Conservation (phyloP, 2,113 vertebrate species). For the Ramphastos sulfuratus region DNA sequence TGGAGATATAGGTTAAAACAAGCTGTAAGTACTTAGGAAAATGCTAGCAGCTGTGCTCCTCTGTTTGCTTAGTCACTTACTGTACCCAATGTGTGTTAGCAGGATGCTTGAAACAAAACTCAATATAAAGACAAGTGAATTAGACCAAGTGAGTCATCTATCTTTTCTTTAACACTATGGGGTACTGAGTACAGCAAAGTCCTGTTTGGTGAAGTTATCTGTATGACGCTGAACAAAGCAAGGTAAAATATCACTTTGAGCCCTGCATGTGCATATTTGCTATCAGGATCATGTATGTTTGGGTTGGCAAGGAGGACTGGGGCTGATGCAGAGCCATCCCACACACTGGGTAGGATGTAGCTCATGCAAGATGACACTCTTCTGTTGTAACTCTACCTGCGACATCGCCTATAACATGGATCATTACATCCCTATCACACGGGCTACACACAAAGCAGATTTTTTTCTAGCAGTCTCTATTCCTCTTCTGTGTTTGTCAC, state of each 20-base stretch:
- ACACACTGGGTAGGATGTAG: accelerated
- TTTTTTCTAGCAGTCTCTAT: not conserved
- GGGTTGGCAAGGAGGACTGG: not conserved
- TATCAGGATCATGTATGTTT: accelerated
- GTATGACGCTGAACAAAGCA: not conserved
- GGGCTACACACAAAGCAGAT: accelerated
- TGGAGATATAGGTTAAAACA: not conserved
- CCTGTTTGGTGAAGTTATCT: not conserved
- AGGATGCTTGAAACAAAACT: not conserved
- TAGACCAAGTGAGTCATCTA: not conserved
- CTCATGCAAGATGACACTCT: accelerated
- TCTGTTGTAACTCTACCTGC: not conserved
- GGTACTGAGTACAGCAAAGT: not conserved
- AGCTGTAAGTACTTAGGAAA: not conserved
- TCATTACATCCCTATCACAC: accelerated
- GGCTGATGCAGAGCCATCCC: not conserved
- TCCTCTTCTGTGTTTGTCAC: not conserved
- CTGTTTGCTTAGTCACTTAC: not conserved
- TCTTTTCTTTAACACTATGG: not conserved
- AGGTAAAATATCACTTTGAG: not conserved
- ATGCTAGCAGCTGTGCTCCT: not conserved
- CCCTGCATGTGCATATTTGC: not conserved
- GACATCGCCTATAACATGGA: not conserved
- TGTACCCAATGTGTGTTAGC: not conserved
- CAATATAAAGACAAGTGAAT: not conserved